Evolutionary conservation across 2,888 invertebrate genomes (phyloP).

Genomic region (Agrenia bidenticulata): DNA sequence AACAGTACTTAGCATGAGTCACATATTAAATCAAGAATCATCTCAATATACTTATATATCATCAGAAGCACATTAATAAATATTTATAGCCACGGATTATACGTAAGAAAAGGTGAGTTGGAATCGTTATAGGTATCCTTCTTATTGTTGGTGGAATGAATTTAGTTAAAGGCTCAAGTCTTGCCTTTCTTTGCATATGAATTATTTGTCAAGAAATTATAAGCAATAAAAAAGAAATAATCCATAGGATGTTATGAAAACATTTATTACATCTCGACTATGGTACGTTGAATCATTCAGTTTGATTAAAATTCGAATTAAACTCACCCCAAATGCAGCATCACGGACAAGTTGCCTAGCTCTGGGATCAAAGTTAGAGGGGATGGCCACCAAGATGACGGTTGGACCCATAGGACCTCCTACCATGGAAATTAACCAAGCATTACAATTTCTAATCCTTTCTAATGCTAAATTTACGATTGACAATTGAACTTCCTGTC

Average conservation of each 20-base stretch:
- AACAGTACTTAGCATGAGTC: not conserved
- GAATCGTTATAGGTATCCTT: too few relatives aligned
- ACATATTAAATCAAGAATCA: too few relatives aligned
- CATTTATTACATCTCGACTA: not conserved
- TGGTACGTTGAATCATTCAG: not conserved
- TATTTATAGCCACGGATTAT: constrained; percentile 8
- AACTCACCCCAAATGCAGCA: constrained; percentile 51
- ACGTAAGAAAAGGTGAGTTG: constrained; percentile 4
- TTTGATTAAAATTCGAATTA: not conserved
- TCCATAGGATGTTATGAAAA: too few relatives aligned
- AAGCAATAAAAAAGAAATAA: not conserved
- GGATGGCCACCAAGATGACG: constrained; percentile 42
- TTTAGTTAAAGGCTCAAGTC: too few relatives aligned
- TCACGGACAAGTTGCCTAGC: constrained; percentile 51
- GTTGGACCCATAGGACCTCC: constrained; percentile 33
- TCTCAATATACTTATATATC: too few relatives aligned
- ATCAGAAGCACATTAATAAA: constrained; percentile 4
- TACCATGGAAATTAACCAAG: constrained; percentile 19
- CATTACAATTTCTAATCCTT: not conserved
- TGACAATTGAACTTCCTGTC: constrained; percentile 25
- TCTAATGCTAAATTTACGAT: too few relatives aligned
- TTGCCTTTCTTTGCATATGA: too few relatives aligned
- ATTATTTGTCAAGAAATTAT: not conserved
- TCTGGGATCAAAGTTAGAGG: constrained; percentile 43
- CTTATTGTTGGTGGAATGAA: too few relatives aligned